phyloP scores from a whole-genome alignment of 2,797 vertebrate species.

The Geotrypetes seraphini region DNA sequence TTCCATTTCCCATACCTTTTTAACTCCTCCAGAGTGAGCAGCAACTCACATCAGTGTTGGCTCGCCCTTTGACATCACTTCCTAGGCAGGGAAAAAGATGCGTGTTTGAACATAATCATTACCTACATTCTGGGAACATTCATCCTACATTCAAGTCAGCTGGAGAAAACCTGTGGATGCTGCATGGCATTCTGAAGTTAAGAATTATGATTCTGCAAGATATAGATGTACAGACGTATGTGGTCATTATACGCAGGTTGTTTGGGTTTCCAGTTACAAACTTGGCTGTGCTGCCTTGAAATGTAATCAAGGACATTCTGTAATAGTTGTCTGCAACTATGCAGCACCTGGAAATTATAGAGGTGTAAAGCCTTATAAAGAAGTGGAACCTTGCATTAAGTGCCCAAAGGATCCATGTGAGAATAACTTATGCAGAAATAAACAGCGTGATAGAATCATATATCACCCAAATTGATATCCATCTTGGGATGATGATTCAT shows the following conservation, averaged over 20 bases:
- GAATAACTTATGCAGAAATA: no score
- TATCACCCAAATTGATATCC: not conserved
- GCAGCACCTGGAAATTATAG: no score
- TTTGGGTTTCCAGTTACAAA: conserved; percentile 71
- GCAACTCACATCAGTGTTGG: no score
- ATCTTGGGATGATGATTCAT: not conserved
- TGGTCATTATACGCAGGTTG: conserved; percentile 78
- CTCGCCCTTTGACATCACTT: no score
- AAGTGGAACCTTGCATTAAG: no score
- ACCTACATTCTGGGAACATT: conserved; percentile 9
- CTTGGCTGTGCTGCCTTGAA: conserved; percentile 75
- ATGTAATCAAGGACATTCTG: no score
- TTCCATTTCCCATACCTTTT: no score
- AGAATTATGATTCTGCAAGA: conserved; percentile 19
- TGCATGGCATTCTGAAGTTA: conserved; percentile 42
- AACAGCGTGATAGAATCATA: not conserved
- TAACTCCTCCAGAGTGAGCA: no score
- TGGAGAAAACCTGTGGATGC: conserved; percentile 74
- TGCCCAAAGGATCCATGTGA: no score
- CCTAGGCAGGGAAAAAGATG: conserved; percentile 62
- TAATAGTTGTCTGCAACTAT: conserved; percentile 81
- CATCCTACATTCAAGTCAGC: conserved; percentile 48
- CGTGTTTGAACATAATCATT: conserved; percentile 52
- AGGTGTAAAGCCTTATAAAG: no score
- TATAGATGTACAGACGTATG: conserved; percentile 15